Base-by-base conservation (phyloP, 2,888 invertebrate species). In the Drosophila colorata region DNA sequence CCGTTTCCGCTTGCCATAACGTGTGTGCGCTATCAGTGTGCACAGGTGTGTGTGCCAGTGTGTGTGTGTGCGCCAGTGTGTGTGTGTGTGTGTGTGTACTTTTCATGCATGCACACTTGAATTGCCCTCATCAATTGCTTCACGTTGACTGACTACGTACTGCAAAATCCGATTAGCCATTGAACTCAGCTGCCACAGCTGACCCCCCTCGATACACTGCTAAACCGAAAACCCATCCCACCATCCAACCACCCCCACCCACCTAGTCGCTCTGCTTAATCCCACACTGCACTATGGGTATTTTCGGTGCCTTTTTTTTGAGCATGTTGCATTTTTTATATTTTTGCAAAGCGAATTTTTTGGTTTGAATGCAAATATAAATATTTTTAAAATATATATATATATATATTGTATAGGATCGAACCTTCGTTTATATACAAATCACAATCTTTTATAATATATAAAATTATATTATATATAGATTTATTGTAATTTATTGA, bases 101-200 rank as follows among this genome's bases (percentile, higher is more conserved):
- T 55, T 74, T 66, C 78, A 78, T 87, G 69, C 74, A 84, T 78
- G 72, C 72, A 74, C 87, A 78, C 82, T 87, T 69, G 79, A 87
- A 84, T 84, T 87, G 70, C 67, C 79, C 79, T 78, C 87, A 87
- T 87, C 87, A 85, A 84, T 84, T 81, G 83, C 76, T 78, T 87
- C 79, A 85, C 76, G 82, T 81, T 81, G 81, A 84, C 82, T 84
- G 82, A 85, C 69, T 87, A 61, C 83, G 69, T 69, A 75, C 78
- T 74, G 69, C 76, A 37, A 81, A 87, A 85, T 85, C 82, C 85
- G 83, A 84, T 85, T 87, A 85, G 76, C 76, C 76, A 69, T 72
- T 60, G 82, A 75, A 69, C 87, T 67, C 60, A 63, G 53, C 56
- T 64, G 61, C 51, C 49, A 33, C 46, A 48, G 28, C 40, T 16